Percentiles rank a stretch among this genome's conserved stretches.
Conservation (phyloP, 1,140 invertebrate genomes). For the Nymphalis io region DNA sequence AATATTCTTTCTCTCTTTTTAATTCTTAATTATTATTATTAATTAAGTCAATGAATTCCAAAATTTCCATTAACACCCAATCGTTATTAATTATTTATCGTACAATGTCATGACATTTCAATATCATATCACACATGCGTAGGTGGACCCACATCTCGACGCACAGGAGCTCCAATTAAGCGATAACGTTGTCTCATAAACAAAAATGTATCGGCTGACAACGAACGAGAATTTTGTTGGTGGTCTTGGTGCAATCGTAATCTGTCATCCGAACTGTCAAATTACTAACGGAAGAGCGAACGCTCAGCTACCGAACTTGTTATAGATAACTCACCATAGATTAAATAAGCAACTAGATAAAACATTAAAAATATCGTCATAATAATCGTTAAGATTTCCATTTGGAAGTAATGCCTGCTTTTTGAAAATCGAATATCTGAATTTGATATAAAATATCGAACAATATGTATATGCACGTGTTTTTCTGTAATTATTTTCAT, state of each 20-base stretch:
- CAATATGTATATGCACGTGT: too few relatives aligned
- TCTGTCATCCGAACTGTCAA: slow-evolving; percentile 79
- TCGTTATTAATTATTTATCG: too few relatives aligned
- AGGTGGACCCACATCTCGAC: slow-evolving; percentile 46
- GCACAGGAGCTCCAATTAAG: slow-evolving; percentile 70
- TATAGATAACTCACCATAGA: slow-evolving; percentile 72
- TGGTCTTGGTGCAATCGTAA: slow-evolving; percentile 70
- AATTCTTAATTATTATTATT: too few relatives aligned
- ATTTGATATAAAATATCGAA: too few relatives aligned
- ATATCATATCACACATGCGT: slow-evolving; percentile 18
- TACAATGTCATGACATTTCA: slow-evolving; percentile 1
- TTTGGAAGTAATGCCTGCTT: too few relatives aligned
- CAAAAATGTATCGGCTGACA: slow-evolving; percentile 68
- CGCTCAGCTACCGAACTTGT: slow-evolving; percentile 78
- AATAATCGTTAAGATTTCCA: too few relatives aligned
- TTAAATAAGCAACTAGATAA: slow-evolving; percentile 24
- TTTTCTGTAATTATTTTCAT: too few relatives aligned
- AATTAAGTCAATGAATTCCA: background rate
- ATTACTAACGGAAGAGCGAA: slow-evolving; percentile 77
- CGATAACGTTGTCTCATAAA: slow-evolving; percentile 65
- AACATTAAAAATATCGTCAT: background rate
- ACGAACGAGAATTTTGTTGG: slow-evolving; percentile 65
- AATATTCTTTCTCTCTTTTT: too few relatives aligned
- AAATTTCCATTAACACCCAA: background rate
- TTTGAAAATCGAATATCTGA: too few relatives aligned